A percentile compares a stretch with the other conserved stretches of the same genome.
phyloP scores from a whole-genome alignment of 2,113 vertebrate species.

The Cyprinodon variegatus region DNA sequence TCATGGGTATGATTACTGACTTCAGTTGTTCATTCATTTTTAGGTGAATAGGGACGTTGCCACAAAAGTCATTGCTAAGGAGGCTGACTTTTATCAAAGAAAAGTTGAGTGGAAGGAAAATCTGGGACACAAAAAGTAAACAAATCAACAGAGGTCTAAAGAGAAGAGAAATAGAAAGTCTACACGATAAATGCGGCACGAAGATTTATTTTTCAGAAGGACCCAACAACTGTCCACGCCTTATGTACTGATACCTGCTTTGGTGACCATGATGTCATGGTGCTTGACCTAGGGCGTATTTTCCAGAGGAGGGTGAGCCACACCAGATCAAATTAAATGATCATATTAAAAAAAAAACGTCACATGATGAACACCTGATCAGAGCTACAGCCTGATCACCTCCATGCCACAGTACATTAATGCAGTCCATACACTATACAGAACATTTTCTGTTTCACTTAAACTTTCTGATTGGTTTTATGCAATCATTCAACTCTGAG shows the following conservation, averaged over 20 bases:
- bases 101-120: neutral
- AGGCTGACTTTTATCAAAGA: neutral
- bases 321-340: neutral
- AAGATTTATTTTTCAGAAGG: neutral
- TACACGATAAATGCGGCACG: no score
- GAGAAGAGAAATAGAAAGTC: no score
- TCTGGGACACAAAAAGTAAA: neutral
- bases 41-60: no score
- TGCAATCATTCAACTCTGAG: no score
- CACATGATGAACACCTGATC: neutral
- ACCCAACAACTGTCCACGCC: neutral
- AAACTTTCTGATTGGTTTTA: no score
- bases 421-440: no score
- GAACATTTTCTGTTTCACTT: no score
- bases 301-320: neutral
- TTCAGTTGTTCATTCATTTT: neutral
- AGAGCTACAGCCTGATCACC: neutral
- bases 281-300: neutral
- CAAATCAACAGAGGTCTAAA: neutral
- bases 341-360: neutral
- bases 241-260: neutral
- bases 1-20: neutral
- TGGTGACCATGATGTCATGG: neutral
- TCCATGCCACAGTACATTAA: neutral
- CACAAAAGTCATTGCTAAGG: neutral